Evolutionary conservation across 2,797 vertebrate genomes (phyloP).

Genomic region (Acomys russatus): DNA sequence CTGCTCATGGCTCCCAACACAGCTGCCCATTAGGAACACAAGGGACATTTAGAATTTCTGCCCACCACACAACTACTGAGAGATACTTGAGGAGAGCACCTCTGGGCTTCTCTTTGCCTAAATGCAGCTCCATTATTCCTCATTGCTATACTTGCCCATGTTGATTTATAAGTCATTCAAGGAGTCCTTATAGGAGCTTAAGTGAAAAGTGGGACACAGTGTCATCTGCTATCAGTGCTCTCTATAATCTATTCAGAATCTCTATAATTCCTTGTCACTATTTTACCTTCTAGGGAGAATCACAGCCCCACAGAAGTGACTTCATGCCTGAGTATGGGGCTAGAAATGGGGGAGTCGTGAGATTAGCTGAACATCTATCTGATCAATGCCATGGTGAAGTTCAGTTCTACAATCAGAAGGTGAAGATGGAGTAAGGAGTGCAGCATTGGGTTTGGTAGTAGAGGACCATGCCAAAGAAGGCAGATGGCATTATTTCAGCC

Average conservation of each 20-base stretch:
- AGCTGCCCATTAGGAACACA: not conserved
- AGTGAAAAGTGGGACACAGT: constrained; percentile 7
- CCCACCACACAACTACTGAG: not conserved
- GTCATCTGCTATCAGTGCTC: constrained; percentile 23
- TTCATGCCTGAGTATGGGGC: not conserved
- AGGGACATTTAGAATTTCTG: not conserved
- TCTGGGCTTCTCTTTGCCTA: constrained; percentile 18
- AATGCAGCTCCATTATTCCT: not conserved
- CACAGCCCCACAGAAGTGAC: not conserved
- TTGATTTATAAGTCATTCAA: not conserved
- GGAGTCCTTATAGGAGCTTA: not conserved
- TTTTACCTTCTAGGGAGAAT: constrained; percentile 37
- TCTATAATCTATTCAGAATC: not conserved
- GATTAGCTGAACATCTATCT: constrained; percentile 4
- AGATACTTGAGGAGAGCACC: not conserved
- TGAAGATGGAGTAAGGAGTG: constrained; percentile 12
- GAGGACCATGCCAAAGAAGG: constrained; percentile 35
- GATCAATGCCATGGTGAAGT: not conserved
- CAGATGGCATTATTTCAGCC: not conserved
- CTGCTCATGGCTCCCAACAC: not conserved
- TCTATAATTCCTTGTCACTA: not conserved
- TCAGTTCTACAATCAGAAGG: not conserved
- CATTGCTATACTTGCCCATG: not conserved
- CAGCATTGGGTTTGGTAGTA: constrained; percentile 1
- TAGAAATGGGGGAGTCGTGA: not conserved